Evolutionary conservation across 2,113 vertebrate genomes (phyloP).

Genomic region (Protobothrops flavoviridis): DNA sequence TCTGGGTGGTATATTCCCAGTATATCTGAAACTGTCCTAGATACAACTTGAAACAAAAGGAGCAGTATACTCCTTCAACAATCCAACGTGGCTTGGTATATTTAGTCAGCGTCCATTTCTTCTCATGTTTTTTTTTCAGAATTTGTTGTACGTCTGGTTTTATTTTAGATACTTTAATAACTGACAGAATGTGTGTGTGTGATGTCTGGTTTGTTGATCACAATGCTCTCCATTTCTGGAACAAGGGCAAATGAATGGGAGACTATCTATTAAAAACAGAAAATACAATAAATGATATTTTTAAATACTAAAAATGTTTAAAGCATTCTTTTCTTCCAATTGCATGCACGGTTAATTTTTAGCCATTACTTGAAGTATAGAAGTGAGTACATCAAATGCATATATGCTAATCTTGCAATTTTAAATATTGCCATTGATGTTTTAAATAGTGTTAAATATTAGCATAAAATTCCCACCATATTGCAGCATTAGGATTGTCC

Average conservation of each 20-base stretch:
- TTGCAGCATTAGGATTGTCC: neutral
- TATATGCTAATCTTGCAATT: neutral
- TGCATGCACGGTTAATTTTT: conserved; percentile 41
- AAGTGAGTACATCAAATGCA: conserved; percentile 51
- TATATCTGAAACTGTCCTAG: neutral
- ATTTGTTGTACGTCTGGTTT: conserved; percentile 55
- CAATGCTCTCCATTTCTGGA: neutral
- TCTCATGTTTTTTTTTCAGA: conserved; percentile 26
- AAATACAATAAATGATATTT: conserved; percentile 32
- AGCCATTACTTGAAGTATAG: conserved; percentile 36
- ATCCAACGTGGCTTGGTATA: conserved; percentile 27
- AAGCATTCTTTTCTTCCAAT: conserved; percentile 54
- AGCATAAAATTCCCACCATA: neutral
- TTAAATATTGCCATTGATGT: neutral
- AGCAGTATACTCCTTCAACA: conserved; percentile 26
- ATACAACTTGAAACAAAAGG: conserved; percentile 26
- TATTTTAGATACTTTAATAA: conserved; percentile 58
- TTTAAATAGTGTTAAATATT: neutral
- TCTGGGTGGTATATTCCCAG: neutral
- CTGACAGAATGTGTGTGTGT: conserved; percentile 39
- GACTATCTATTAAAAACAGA: conserved; percentile 26
- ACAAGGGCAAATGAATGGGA: conserved; percentile 42
- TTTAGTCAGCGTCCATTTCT: conserved; percentile 34
- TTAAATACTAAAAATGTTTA: conserved; percentile 47
- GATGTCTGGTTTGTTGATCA: conserved; percentile 59